Conservation (phyloP, 1,140 invertebrate species). For the Cydia amplana region DNA sequence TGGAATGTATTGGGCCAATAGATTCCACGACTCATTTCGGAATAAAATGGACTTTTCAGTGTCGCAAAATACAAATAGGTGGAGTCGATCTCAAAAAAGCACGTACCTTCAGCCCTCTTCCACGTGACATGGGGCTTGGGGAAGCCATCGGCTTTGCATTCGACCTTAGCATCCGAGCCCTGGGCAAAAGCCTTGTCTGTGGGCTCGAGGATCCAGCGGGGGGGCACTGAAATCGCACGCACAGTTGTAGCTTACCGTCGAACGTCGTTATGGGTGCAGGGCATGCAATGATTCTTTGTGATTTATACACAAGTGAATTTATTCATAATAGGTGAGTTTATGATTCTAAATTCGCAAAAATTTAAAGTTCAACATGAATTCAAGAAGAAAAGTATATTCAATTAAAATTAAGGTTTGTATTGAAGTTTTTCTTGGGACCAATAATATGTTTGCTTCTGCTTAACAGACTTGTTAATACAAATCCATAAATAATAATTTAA, state of each 20-base stretch:
- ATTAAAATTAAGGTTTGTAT: not conserved
- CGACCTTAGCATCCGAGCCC: slow-evolving; percentile 93
- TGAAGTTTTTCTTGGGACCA: not conserved
- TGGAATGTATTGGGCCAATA: too few relatives aligned
- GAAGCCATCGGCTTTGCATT: slow-evolving; percentile 97
- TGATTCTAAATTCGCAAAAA: not conserved
- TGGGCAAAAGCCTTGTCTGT: slow-evolving; percentile 97
- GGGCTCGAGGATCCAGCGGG: slow-evolving; percentile 97
- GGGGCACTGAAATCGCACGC: slow-evolving; percentile 87
- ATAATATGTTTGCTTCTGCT: not conserved
- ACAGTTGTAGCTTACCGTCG: slow-evolving; percentile 13
- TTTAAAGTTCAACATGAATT: too few relatives aligned
- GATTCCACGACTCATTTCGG: too few relatives aligned
- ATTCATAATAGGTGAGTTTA: not conserved
- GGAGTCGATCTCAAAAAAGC: not conserved
- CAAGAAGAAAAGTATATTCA: not conserved
- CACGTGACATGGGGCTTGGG: slow-evolving; percentile 95
- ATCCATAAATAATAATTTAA: not conserved
- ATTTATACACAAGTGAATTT: not conserved
- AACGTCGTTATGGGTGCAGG: not conserved
- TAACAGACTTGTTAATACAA: not conserved
- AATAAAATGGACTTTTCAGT: too few relatives aligned
- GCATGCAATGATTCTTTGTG: slow-evolving; percentile 8
- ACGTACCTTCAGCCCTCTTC: slow-evolving; percentile 95
- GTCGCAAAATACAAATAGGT: too few relatives aligned